phyloP scores from a whole-genome alignment of 2,888 invertebrate genomes.

The Drosophila algonquin region DNA sequence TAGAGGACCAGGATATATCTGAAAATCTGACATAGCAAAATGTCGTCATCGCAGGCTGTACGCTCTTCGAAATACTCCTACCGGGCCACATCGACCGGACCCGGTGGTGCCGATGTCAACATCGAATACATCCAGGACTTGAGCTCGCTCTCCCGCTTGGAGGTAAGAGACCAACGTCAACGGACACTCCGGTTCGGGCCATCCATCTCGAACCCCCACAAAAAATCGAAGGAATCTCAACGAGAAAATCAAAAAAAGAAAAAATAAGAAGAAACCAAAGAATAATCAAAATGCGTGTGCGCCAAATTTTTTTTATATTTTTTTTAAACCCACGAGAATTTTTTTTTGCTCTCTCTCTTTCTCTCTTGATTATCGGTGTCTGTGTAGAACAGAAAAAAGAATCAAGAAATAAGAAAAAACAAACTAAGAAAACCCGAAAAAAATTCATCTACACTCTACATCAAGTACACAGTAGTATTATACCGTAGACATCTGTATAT shows the following conservation, averaged over 20 bases:
- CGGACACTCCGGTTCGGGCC: neutral
- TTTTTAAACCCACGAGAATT: constrained; percentile 25
- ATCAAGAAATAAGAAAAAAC: constrained; percentile 41
- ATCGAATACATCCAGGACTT: constrained; percentile 97
- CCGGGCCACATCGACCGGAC: constrained; percentile 93
- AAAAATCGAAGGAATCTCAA: constrained; percentile 2
- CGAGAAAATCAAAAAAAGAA: neutral
- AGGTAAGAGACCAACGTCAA: constrained; percentile 87
- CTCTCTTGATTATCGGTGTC: constrained; percentile 10
- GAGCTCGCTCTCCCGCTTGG: constrained; percentile 96
- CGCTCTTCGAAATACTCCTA: constrained; percentile 96
- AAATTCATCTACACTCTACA: constrained; percentile 49
- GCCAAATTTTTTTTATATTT: constrained; percentile 21
- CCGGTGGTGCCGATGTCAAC: constrained; percentile 94
- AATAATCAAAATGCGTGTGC: constrained; percentile 38
- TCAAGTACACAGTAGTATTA: constrained; percentile 27
- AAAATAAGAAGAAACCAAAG: constrained; percentile 2
- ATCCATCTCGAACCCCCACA: constrained; percentile 7
- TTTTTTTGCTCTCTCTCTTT: constrained; percentile 8
- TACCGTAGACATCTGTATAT: constrained; percentile 21
- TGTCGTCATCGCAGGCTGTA: constrained; percentile 90
- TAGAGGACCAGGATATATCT: constrained; percentile 21
- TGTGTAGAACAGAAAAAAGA: constrained; percentile 35
- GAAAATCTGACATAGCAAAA: constrained; percentile 84
- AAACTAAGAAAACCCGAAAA: constrained; percentile 44